Evolutionary conservation across 2,113 vertebrate species (phyloP).

Genomic region (Anolis carolinensis): DNA sequence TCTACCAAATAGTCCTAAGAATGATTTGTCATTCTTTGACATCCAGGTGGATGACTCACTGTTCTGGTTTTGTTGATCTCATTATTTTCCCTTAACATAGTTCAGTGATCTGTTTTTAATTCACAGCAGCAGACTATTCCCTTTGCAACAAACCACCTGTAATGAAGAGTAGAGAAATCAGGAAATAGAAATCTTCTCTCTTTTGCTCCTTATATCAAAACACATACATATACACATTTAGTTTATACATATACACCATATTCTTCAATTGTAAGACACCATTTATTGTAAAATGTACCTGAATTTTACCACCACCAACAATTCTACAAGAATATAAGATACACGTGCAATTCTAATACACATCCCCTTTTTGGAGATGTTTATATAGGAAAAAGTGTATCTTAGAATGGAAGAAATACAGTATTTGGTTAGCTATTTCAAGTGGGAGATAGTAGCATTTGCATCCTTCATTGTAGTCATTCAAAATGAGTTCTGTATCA

Average conservation of each 20-base stretch:
- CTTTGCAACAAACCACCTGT: background rate
- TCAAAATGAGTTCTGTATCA: background rate
- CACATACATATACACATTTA: no score
- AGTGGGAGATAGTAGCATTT: background rate
- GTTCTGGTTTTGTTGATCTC: background rate
- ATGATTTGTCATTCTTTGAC: conserved; percentile 14
- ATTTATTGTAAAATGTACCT: no score
- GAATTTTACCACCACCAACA: no score
- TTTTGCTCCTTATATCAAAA: background rate
- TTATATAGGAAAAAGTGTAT: no score
- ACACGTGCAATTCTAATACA: no score
- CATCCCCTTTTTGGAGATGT: no score
- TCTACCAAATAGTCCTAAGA: background rate
- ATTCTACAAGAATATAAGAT: no score
- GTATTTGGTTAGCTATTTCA: background rate
- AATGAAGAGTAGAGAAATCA: background rate
- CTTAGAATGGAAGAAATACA: no score
- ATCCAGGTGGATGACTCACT: conserved; percentile 7
- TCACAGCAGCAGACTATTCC: background rate
- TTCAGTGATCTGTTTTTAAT: background rate
- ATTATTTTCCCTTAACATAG: conserved; percentile 3
- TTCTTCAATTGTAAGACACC: no score
- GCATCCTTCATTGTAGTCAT: background rate
- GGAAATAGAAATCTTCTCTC: background rate
- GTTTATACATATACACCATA: no score